A percentile compares a stretch with the other conserved stretches of the same genome.
These are phyloP conservation scores for Microctonus hyperodae DNA, from an alignment of 2,888 invertebrate genomes.

Conservation along the genomic window DNA sequence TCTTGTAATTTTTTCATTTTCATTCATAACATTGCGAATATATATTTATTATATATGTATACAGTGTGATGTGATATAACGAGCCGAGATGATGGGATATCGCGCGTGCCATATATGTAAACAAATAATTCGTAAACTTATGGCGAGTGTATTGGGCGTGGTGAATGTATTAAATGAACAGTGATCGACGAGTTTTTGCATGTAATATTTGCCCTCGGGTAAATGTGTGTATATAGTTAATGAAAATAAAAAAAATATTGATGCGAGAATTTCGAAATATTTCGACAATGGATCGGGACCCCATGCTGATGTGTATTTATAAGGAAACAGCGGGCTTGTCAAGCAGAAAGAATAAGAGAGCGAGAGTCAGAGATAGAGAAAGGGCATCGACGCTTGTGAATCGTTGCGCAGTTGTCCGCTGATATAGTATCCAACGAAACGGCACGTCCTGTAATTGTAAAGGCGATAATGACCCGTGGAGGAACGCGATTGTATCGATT, in stretches of 20 bases:
- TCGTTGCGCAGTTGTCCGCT: conserved; percentile 29
- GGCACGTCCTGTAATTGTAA: conserved; percentile 45
- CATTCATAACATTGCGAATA: background rate
- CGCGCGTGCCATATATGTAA: conserved; percentile 13
- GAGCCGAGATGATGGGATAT: conserved; percentile 24
- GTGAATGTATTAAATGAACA: conserved; percentile 28
- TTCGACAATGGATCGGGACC: conserved; percentile 31
- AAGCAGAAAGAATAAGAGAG: no score
- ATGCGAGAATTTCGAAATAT: conserved; percentile 29
- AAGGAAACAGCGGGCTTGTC: background rate
- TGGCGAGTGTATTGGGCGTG: conserved; percentile 26
- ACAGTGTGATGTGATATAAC: conserved; percentile 7
- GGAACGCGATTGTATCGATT: conserved; percentile 41
- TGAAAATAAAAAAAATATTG: conserved; percentile 13
- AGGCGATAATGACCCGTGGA: conserved; percentile 43
- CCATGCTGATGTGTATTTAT: conserved; percentile 20
- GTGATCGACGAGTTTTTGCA: conserved; percentile 27
- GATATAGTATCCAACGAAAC: conserved; percentile 38
- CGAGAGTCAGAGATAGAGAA: conserved; percentile 34
- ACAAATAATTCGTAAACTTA: conserved; percentile 25
- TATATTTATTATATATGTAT: background rate
- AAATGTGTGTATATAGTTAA: background rate
- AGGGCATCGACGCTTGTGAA: background rate
- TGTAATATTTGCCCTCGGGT: background rate
- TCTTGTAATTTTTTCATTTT: background rate